These are phyloP conservation scores for Apis cerana DNA, from an alignment of 1,140 invertebrate species.

Conservation along the genomic window DNA sequence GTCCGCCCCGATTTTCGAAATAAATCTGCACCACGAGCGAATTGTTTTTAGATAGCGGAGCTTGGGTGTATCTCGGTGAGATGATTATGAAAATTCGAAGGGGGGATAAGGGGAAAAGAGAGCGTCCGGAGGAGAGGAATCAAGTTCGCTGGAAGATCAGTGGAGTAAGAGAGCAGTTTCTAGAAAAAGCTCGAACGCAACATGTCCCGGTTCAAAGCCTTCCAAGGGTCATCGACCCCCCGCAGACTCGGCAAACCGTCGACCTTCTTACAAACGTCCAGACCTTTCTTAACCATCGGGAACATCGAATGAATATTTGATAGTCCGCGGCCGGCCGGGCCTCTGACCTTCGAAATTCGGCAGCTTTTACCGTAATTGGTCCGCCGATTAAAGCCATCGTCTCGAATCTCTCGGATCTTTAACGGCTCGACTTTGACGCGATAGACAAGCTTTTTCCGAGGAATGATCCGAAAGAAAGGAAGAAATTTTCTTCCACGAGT, in stretches of 20 bases:
- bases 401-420: neutral
- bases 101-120: too few relatives aligned
- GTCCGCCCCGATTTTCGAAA: neutral
- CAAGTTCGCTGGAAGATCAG: conserved; percentile 21
- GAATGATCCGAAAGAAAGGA: too few relatives aligned
- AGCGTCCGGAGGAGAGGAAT: too few relatives aligned
- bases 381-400: neutral
- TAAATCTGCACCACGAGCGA: too few relatives aligned
- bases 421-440: too few relatives aligned
- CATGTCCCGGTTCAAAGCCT: conserved; percentile 66
- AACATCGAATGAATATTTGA: conserved; percentile 56
- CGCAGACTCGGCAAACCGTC: conserved; percentile 53
- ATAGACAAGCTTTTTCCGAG: too few relatives aligned
- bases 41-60: neutral
- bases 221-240: conserved; percentile 56
- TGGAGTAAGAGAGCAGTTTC: conserved; percentile 58
- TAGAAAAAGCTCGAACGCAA: conserved; percentile 63
- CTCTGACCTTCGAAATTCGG: conserved; percentile 31
- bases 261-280: conserved; percentile 64
- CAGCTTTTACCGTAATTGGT: neutral
- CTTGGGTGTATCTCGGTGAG: neutral
- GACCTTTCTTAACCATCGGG: conserved; percentile 62
- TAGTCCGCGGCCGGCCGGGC: neutral
- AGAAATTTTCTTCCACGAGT: neutral
- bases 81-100: neutral